Base-by-base conservation (phyloP, 2,797 vertebrate species). In the Pangasius djambal region DNA sequence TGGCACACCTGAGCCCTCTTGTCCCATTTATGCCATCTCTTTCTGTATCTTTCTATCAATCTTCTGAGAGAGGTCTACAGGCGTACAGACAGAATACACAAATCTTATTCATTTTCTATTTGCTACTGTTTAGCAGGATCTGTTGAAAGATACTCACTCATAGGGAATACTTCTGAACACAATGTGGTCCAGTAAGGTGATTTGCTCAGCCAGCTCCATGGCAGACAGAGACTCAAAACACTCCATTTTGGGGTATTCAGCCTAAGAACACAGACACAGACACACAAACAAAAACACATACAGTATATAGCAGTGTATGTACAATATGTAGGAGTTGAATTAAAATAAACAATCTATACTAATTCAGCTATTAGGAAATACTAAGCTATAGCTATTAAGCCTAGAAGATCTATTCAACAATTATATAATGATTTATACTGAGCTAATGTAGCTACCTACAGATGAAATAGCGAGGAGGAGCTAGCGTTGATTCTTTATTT, bases 131-230 rank as follows among this genome's bases (percentile, higher is more conserved):
- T 15, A 50, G 25, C 44, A 77, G 75, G 20, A 40, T 81, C 48
- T 70, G 25, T 1, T 28, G 20, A 59, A 82, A 13, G 65, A 74
- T n/a, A 89, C 85, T 77, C 31, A 83, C 98, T 99, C 98, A 0
- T 99, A 99, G 13, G 98, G 97, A 92, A 99, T 99, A 92, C 97
- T 97, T 93, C 98, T 94, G 96, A 99, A 99, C 89, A 99, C 95
- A 1, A 99, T 88, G 89, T 99, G 97, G 91, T 99, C 98, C 93
- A 99, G 94, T 28, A 99, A 94, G 0, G 98, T 99, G 95, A 99
- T 98, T 95, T 99, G 98, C 86, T 99, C 98, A 0, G 98, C 98
- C 90, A 99, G 94, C 90, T 99, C 98, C 97, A 99, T 98, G 37
- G 98, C 98, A 0, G 98, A 98, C 63, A 99, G 94, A 0, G 96